A percentile compares a stretch with the other conserved stretches of the same genome.
Conservation (phyloP, 2,888 invertebrate species). For the Cheilosia soror region DNA sequence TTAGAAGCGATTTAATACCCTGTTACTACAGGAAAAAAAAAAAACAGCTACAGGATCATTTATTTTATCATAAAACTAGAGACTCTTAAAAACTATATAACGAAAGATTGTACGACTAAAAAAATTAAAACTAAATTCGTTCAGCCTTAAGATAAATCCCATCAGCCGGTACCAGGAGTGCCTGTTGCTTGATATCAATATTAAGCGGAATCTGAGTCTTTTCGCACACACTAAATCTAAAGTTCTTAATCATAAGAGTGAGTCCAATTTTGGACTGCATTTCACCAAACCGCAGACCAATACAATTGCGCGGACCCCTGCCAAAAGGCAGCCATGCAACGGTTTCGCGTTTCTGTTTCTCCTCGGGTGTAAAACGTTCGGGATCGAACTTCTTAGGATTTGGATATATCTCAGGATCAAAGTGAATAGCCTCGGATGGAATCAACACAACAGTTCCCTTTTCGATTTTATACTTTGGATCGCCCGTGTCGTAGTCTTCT, state of each 20-base stretch:
- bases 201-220: conserved; percentile 52
- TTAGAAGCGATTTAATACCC: too few species aligned
- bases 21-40: too few species aligned
- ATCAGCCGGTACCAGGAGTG: background rate
- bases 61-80: background rate
- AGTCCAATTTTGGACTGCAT: conserved; percentile 80
- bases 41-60: too few species aligned
- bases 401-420: conserved; percentile 83
- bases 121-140: background rate
- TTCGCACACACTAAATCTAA: conserved; percentile 73
- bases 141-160: background rate
- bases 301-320: conserved; percentile 81
- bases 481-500: conserved; percentile 84
- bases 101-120: background rate
- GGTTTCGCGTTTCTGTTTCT: conserved; percentile 78
- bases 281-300: conserved; percentile 79
- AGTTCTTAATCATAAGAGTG: conserved; percentile 77
- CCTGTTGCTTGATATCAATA: background rate
- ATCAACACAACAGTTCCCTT: conserved; percentile 80
- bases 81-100: background rate
- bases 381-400: conserved; percentile 83
- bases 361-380: conserved; percentile 82
- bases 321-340: conserved; percentile 81
- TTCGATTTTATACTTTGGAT: conserved; percentile 82
- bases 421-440: conserved; percentile 82